Percentiles rank a stretch among this genome's conserved stretches.
Evolutionary conservation across 2,888 invertebrate species (phyloP).

Genomic region (Sericinus montela): DNA sequence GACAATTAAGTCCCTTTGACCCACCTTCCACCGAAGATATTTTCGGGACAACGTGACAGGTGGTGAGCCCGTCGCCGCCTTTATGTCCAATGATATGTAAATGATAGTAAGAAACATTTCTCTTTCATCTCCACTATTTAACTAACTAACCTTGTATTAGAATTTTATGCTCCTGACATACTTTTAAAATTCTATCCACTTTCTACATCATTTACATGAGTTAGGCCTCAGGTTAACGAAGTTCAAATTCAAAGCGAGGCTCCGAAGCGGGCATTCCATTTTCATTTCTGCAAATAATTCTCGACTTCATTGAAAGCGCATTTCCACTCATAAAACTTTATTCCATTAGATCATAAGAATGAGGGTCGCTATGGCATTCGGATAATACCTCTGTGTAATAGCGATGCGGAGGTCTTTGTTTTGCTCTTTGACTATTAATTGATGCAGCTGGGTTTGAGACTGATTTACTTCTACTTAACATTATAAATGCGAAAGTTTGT

Average conservation of each 20-base stretch:
- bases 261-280: conserved; percentile 12
- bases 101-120: too few species aligned
- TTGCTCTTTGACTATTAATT: too few species aligned
- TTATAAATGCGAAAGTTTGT: too few species aligned
- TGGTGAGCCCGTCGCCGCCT: too few species aligned
- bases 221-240: conserved; percentile 14
- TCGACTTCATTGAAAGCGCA: conserved; percentile 8
- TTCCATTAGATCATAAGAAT: conserved; percentile 33
- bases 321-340: conserved; percentile 34
- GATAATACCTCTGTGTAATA: not conserved
- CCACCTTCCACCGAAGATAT: too few species aligned
- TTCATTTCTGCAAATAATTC: conserved; percentile 14
- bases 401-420: not conserved
- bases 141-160: too few species aligned
- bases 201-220: conserved; percentile 6
- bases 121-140: too few species aligned
- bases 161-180: not conserved
- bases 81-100: too few species aligned
- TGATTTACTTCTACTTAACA: too few species aligned
- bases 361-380: not conserved
- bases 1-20: too few species aligned
- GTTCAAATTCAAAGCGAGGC: conserved; percentile 15
- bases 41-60: too few species aligned
- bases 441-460: too few species aligned
- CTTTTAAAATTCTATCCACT: conserved; percentile 2